These are phyloP conservation scores for Chaitophorus viminalis DNA, from an alignment of 2,888 invertebrate genomes.

Conservation along the genomic window DNA sequence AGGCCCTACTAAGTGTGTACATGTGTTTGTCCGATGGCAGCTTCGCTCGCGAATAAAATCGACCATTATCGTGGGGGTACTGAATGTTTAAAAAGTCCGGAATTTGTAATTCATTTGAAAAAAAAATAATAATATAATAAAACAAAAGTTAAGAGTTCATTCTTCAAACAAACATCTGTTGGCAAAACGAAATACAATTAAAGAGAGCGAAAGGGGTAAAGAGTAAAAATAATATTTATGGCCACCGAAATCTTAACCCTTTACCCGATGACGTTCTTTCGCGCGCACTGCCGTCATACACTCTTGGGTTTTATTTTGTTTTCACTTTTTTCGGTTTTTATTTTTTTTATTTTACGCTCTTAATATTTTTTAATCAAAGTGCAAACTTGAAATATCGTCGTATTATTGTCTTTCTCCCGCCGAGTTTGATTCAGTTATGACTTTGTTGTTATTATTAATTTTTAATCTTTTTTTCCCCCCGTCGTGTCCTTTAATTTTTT, in stretches of 20 bases:
- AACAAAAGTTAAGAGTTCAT: conserved; percentile 60
- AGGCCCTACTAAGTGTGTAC: too few species aligned
- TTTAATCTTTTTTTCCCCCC: conserved; percentile 58
- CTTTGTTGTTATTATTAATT: conserved; percentile 62
- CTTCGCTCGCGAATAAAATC: background rate
- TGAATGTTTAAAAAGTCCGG: conserved; percentile 22
- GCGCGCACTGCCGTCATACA: background rate
- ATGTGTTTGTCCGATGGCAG: background rate
- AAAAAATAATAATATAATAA: conserved; percentile 33
- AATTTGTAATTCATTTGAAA: conserved; percentile 58
- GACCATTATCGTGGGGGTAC: background rate
- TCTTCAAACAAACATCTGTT: conserved; percentile 61
- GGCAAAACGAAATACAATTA: conserved; percentile 61
- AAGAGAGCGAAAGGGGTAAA: conserved; percentile 23
- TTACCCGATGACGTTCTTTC: conserved; percentile 30
- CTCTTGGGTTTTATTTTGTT: conserved; percentile 35
- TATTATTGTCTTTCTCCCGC: conserved; percentile 60
- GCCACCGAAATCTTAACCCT: conserved; percentile 61
- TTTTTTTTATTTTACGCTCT: conserved; percentile 21
- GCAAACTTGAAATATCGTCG: conserved; percentile 62
- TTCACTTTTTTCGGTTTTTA: background rate
- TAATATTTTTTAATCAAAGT: conserved; percentile 61
- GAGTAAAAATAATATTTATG: conserved; percentile 57
- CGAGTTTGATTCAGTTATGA: conserved; percentile 62
- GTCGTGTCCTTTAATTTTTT: conserved; percentile 54